These are phyloP conservation scores for Drosophila guanche DNA, from an alignment of 1,140 invertebrate species.

Conservation along the genomic window DNA sequence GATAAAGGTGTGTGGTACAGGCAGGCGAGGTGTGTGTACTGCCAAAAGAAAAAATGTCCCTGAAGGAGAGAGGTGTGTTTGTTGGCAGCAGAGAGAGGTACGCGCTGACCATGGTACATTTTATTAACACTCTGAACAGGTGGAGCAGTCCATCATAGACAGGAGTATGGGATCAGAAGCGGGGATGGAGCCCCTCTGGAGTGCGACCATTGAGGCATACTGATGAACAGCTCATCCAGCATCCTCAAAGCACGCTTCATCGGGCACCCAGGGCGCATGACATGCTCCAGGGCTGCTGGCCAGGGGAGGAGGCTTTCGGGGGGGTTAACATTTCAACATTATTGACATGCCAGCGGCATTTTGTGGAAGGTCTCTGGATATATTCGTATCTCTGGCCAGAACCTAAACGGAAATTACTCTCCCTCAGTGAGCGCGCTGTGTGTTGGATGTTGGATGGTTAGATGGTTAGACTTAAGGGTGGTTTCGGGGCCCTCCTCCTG, in stretches of 20 bases:
- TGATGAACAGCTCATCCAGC: conserved; percentile 42
- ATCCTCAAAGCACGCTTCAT: conserved; percentile 35
- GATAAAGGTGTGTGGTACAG: conserved; percentile 52
- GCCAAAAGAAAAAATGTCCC: conserved; percentile 42
- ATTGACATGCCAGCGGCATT: conserved; percentile 77
- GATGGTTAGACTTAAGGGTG: too few species aligned
- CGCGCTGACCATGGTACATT: conserved; percentile 37
- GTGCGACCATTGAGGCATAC: conserved; percentile 33
- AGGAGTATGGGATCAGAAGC: not conserved
- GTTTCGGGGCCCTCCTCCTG: conserved; percentile 41
- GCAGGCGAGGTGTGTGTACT: conserved; percentile 23
- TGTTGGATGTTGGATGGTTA: conserved; percentile 11
- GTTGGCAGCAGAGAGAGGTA: conserved; percentile 30
- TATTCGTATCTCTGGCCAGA: conserved; percentile 20
- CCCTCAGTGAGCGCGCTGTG: conserved; percentile 23
- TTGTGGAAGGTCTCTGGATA: conserved; percentile 43
- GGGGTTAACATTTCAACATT: conserved; percentile 74
- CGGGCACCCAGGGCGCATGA: conserved; percentile 47
- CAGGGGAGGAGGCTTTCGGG: not conserved
- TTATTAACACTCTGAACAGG: conserved; percentile 51
- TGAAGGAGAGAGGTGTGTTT: conserved; percentile 32
- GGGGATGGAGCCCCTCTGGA: conserved; percentile 1
- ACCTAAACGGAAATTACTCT: conserved; percentile 62
- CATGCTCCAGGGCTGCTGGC: conserved; percentile 17
- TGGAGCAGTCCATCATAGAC: not conserved